phyloP scores from a whole-genome alignment of 2,113 vertebrate species.

The Cyanoderma ruficeps region DNA sequence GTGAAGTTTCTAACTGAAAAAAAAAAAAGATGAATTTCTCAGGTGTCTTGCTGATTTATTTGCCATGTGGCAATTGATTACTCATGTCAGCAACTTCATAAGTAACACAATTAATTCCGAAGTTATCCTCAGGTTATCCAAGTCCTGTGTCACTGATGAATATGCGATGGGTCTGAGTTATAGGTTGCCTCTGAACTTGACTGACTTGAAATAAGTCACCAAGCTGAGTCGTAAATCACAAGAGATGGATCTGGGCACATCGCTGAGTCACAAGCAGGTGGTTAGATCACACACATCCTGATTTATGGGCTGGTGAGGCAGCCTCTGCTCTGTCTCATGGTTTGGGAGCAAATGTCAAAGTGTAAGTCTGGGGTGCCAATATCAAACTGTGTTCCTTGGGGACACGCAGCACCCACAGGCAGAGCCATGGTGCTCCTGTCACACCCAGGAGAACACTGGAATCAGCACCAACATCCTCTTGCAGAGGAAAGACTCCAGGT shows the following conservation, averaged over 20 bases:
- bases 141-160: slow-evolving; percentile 40
- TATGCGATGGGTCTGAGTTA: slow-evolving; percentile 27
- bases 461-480: accelerated
- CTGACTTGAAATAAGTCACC: slow-evolving; percentile 45
- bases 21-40: slow-evolving; percentile 26
- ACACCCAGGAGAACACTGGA: not conserved
- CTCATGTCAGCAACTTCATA: slow-evolving; percentile 66
- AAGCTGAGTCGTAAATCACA: slow-evolving; percentile 22
- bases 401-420: not conserved
- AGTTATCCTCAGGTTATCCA: slow-evolving; percentile 47
- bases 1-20: slow-evolving; percentile 17
- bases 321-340: not conserved
- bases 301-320: not conserved
- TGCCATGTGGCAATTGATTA: slow-evolving; percentile 55
- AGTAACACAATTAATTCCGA: slow-evolving; percentile 68
- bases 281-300: not conserved
- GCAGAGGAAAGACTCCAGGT: not conserved
- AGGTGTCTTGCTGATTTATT: slow-evolving; percentile 58
- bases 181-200: slow-evolving; percentile 22
- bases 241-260: not conserved
- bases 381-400: not conserved
- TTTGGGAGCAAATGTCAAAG: not conserved
- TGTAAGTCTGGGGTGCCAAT: not conserved
- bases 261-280: not conserved
- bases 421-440: not conserved